Percentiles rank a stretch among this genome's conserved stretches.
phyloP scores from a whole-genome alignment of 2,113 vertebrate species.

The Upupa epops region DNA sequence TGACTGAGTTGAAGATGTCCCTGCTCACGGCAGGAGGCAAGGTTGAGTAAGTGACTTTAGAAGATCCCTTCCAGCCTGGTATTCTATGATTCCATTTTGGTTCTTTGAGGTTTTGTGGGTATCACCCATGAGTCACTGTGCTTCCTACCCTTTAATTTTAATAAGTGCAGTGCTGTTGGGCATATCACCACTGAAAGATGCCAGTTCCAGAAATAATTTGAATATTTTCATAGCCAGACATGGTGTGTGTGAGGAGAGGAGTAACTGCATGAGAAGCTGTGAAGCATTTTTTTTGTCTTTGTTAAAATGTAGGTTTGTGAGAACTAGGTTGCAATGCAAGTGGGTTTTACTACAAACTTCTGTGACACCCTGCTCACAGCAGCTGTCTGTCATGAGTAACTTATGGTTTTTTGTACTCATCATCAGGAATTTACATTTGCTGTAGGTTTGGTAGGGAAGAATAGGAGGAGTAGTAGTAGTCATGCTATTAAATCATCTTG shows the following conservation, averaged over 20 bases:
- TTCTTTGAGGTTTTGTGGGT: not conserved
- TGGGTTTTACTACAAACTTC: not conserved
- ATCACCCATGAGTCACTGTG: accelerated
- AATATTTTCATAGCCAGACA: not conserved
- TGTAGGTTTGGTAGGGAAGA: not conserved
- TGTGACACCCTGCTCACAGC: accelerated
- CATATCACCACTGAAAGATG: not conserved
- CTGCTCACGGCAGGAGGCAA: too few relatives aligned
- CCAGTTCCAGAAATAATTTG: accelerated
- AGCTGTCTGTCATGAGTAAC: not conserved
- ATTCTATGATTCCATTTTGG: not conserved
- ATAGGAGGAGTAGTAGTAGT: not conserved
- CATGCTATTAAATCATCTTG: not conserved
- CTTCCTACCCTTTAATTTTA: not conserved
- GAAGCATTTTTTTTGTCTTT: not conserved
- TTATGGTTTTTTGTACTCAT: not conserved
- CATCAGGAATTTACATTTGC: accelerated
- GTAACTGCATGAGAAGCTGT: accelerated
- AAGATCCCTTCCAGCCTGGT: too few relatives aligned
- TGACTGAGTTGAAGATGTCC: too few relatives aligned
- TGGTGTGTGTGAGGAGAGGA: not conserved
- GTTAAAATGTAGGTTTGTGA: not conserved
- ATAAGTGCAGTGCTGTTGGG: not conserved
- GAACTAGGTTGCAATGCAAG: not conserved
- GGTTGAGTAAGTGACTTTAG: too few relatives aligned